Conservation (phyloP, 2,888 invertebrate species). For the Melangyna quadrimaculata region DNA sequence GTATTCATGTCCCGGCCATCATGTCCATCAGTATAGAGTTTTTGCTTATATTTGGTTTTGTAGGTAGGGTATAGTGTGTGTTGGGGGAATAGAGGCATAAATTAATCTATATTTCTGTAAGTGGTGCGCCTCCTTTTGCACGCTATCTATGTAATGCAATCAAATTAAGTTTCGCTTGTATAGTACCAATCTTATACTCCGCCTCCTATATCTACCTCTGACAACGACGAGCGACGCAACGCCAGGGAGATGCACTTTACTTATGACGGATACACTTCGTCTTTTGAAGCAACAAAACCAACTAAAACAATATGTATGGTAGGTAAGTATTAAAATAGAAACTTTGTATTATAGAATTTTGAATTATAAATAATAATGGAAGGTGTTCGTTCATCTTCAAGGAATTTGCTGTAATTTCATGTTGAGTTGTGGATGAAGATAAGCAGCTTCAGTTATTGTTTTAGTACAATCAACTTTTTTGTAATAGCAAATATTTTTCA, state of each 20-base stretch:
- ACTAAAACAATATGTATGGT: constrained; percentile 2
- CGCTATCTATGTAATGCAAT: constrained; percentile 74
- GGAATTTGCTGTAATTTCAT: neutral
- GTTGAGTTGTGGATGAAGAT: neutral
- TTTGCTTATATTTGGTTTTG: constrained; percentile 5
- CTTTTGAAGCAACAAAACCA: neutral
- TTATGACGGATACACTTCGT: constrained; percentile 36
- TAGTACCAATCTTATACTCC: constrained; percentile 29
- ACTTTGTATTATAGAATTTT: neutral
- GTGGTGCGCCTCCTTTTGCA: constrained; percentile 69
- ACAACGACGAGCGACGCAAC: too few species aligned
- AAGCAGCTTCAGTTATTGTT: too few species aligned
- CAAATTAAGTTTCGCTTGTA: constrained; percentile 72
- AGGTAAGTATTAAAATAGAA: neutral
- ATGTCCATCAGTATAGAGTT: constrained; percentile 10
- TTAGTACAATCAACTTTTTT: too few species aligned
- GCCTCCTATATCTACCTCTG: too few species aligned
- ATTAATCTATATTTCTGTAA: constrained; percentile 70
- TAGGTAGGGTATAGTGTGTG: too few species aligned
- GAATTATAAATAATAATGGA: neutral
- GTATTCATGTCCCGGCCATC: constrained; percentile 14
- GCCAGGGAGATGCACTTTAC: neutral
- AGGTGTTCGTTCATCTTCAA: neutral
- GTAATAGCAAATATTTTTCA: too few species aligned
- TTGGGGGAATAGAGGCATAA: constrained; percentile 39